Percentiles rank a stretch among this genome's conserved stretches.
These are phyloP conservation scores for Trissolcus basalis DNA, from an alignment of 1,140 invertebrate genomes.

Conservation along the genomic window DNA sequence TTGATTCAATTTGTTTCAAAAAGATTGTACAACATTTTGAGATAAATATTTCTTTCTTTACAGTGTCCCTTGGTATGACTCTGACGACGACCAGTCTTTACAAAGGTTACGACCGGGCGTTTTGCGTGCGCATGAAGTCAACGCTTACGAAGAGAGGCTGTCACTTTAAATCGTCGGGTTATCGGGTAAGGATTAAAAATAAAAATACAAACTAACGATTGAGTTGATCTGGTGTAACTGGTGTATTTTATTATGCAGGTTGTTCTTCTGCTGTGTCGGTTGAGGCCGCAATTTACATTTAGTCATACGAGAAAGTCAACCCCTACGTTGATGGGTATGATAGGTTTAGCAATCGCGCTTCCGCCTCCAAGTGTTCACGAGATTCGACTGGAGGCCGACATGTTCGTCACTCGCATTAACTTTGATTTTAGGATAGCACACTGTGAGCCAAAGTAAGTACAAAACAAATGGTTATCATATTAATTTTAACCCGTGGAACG, in stretches of 20 bases:
- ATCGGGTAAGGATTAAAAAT: conserved; percentile 87
- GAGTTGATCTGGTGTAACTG: too few relatives aligned
- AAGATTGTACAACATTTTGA: too few relatives aligned
- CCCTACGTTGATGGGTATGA: conserved; percentile 92
- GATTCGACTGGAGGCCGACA: conserved; percentile 95
- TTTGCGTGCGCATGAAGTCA: conserved; percentile 98
- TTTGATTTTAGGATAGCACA: conserved; percentile 97
- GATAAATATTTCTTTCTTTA: conserved; percentile 65
- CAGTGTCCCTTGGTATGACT: conserved; percentile 92
- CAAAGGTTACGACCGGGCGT: conserved; percentile 92
- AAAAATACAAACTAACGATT: too few relatives aligned
- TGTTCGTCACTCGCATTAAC: conserved; percentile 97
- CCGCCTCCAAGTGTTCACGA: conserved; percentile 97
- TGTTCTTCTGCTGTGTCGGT: conserved; percentile 90
- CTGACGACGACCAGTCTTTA: conserved; percentile 82
- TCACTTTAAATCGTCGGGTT: conserved; percentile 98
- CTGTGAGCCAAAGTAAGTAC: conserved; percentile 96
- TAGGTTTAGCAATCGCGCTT: conserved; percentile 94
- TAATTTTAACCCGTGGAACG: too few relatives aligned
- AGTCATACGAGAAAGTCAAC: conserved; percentile 89
- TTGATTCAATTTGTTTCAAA: too few relatives aligned
- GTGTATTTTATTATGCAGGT: conserved; percentile 80
- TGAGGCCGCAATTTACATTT: conserved; percentile 94
- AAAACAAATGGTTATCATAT: too few relatives aligned
- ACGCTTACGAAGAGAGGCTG: conserved; percentile 97